Evolutionary conservation across 2,113 vertebrate genomes (phyloP).

Genomic region (Apteryx owenii): DNA sequence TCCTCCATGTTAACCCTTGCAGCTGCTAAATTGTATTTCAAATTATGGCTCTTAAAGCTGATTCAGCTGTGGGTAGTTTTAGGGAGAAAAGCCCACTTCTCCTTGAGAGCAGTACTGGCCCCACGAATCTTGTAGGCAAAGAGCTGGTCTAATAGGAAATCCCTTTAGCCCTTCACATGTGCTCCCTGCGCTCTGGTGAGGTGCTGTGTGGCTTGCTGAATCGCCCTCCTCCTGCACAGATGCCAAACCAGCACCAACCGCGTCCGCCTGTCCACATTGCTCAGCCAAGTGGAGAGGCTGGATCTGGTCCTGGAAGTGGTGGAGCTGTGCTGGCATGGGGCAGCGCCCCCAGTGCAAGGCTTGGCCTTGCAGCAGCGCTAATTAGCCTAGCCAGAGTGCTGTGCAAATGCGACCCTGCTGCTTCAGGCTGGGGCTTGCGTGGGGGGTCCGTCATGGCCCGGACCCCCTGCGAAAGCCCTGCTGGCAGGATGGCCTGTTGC

Average conservation of each 20-base stretch:
- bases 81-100: background rate
- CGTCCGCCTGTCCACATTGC: fast-evolving
- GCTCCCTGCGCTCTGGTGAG: background rate
- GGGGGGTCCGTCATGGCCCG: background rate
- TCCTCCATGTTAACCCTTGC: background rate
- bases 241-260: fast-evolving
- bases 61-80: background rate
- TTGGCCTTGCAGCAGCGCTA: fast-evolving
- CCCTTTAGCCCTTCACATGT: background rate
- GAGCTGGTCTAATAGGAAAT: background rate
- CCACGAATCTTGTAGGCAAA: fast-evolving
- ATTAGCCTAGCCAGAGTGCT: background rate
- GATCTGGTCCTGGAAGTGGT: background rate
- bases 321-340: fast-evolving
- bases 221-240: background rate
- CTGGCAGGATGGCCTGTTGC: background rate
- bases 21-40: background rate
- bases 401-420: fast-evolving
- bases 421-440: fast-evolving
- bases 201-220: fast-evolving
- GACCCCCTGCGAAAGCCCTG: fast-evolving
- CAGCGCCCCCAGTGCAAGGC: background rate
- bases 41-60: background rate
- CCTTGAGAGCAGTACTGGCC: background rate
- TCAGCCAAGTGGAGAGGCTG: background rate